Base-by-base conservation (phyloP, 2,888 invertebrate genomes). In the Himalopsyche tibetana region DNA sequence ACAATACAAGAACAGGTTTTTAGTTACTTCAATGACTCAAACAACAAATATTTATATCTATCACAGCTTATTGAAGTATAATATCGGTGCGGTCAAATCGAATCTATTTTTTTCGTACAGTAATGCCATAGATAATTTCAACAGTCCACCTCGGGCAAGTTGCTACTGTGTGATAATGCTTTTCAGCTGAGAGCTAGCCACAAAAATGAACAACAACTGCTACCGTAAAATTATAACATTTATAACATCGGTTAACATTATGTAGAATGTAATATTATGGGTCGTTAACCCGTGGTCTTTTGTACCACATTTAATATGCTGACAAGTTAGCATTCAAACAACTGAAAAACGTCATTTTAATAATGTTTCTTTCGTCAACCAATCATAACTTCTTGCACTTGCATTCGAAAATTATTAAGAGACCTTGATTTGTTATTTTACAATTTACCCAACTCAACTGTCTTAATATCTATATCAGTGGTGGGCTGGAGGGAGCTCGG, bases 91-190 rank as follows among this genome's bases (percentile, higher is more conserved):
- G 74, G 74, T 74, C 74, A 74, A 74, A 74, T 74, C 74, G 74
- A 74, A 74, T 74, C 74, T 74, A 74, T 74, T 74, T 74, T 74
- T 63, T 63, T 74, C 36, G 5, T 36, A 38, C 36, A 15, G 12
- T 74, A 74, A 74, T 74, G 74, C 74, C 74, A 74, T 74, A 38
- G 74, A 74, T 84, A 81, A 84, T 84, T 84, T 85, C 55, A 45
- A 80, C 83, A 85, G 55, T 55, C 17, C 80, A 69, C 85, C 85
- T 51, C n/a, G 56, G 85, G 85, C 83, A 9, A 28, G 36, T 83
- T 45, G 80, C 86, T 84, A 86, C 86, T 84, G 86, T 81, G 82
- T 81, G 80, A 80, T 86, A 86, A 83, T 83, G 80, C 42, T 79
- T 40, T 40, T 8, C n/a, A 81, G 63, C 80, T 15, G 36, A 40